Conservation (phyloP, 2,888 invertebrate species). For the Calephelis perditalis region DNA sequence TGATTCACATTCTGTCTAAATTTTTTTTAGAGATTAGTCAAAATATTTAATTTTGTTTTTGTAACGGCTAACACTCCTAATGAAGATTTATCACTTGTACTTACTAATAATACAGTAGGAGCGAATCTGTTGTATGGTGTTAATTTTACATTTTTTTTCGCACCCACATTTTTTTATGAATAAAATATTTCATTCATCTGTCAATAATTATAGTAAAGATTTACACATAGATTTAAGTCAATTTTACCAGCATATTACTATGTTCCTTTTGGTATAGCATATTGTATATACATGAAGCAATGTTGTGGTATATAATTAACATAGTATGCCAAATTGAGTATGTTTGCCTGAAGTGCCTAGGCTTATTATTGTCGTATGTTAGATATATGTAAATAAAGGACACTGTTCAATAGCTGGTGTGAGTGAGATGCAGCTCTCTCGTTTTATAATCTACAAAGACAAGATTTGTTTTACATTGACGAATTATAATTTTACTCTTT, state of each 20-base stretch:
- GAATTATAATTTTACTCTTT: slow-evolving; percentile 8
- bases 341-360: slow-evolving; percentile 69
- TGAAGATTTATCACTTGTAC: slow-evolving; percentile 1
- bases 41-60: not conserved
- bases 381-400: not conserved
- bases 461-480: slow-evolving; percentile 18
- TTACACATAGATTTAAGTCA: slow-evolving; percentile 30
- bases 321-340: slow-evolving; percentile 50
- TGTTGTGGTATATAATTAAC: slow-evolving; percentile 18
- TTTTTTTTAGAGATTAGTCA: not conserved
- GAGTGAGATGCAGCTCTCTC: slow-evolving; percentile 26
- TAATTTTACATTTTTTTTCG: no score
- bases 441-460: slow-evolving; percentile 7
- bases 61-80: not conserved
- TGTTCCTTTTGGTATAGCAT: slow-evolving; percentile 27
- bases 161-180: no score
- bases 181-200: not conserved
- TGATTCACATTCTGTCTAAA: no score
- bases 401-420: slow-evolving; percentile 23
- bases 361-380: slow-evolving; percentile 36
- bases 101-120: not conserved
- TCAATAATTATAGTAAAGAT: slow-evolving; percentile 25
- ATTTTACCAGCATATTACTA: slow-evolving; percentile 21
- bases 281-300: slow-evolving; percentile 20
- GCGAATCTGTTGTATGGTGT: not conserved